phyloP scores from a whole-genome alignment of 2,797 vertebrate species.

The Acanthiza pusilla region DNA sequence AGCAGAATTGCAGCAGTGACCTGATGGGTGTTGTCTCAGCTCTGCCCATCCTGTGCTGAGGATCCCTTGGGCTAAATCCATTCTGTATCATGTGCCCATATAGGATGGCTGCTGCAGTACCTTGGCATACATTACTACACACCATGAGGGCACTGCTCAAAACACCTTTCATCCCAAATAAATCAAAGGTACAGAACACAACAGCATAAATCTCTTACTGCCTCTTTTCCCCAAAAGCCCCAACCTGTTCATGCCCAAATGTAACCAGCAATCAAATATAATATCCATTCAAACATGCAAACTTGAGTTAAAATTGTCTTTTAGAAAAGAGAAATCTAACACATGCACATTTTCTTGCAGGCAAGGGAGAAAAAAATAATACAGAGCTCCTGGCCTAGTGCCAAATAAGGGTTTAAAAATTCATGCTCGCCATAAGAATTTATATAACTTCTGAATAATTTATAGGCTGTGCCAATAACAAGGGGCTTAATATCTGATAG shows the following conservation, averaged over 20 bases:
- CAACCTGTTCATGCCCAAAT: neutral
- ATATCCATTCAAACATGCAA: neutral
- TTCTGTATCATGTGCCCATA: neutral
- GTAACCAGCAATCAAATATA: neutral
- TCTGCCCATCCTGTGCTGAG: neutral
- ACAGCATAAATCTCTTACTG: neutral
- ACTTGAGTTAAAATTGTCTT: neutral
- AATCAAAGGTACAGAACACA: neutral
- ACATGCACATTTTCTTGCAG: neutral
- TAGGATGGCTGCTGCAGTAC: neutral
- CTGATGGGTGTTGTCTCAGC: neutral
- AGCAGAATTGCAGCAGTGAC: neutral
- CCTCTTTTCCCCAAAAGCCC: neutral
- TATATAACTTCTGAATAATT: slow-evolving; percentile 70
- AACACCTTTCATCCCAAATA: neutral
- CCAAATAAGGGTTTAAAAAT: slow-evolving; percentile 71
- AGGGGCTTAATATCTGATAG: slow-evolving; percentile 66
- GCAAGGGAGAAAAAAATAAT: neutral
- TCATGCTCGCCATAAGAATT: slow-evolving; percentile 61
- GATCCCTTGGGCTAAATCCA: neutral
- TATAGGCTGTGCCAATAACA: slow-evolving; percentile 59
- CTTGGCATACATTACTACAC: neutral
- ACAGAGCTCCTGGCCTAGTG: slow-evolving; percentile 9
- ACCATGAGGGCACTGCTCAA: neutral
- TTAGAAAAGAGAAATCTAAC: neutral